These are phyloP conservation scores for Cochlearius cochlearius DNA, from an alignment of 2,113 vertebrate species.

Conservation along the genomic window DNA sequence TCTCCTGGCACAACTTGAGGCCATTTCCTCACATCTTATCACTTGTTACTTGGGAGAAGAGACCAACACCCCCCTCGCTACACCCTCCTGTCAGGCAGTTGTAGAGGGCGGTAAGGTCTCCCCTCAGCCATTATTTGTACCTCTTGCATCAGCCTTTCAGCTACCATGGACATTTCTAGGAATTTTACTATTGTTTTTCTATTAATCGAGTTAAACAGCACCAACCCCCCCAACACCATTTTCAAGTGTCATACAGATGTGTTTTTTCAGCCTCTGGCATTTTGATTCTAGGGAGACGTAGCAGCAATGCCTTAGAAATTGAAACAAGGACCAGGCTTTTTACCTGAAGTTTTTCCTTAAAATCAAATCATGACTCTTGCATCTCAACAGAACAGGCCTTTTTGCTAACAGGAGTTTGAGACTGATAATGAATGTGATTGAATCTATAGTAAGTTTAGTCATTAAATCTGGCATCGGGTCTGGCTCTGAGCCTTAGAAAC, in stretches of 20 bases:
- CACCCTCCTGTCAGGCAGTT: no score
- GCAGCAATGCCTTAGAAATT: background rate
- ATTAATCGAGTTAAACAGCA: background rate
- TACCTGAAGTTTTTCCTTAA: background rate
- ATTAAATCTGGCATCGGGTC: background rate
- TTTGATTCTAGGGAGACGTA: background rate
- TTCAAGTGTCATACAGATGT: background rate
- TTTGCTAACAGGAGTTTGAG: constrained; percentile 18
- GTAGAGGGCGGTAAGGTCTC: no score
- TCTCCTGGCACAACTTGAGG: no score
- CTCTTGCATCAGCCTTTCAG: background rate
- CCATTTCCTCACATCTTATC: no score
- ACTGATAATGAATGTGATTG: background rate
- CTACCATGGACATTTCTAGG: background rate
- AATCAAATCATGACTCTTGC: background rate
- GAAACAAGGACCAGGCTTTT: background rate
- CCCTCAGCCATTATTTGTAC: no score
- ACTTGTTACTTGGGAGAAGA: no score
- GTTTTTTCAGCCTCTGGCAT: background rate
- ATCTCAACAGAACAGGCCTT: constrained; percentile 9
- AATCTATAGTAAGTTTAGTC: background rate
- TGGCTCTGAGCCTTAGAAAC: constrained; percentile 1
- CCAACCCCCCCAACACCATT: background rate
- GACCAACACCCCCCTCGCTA: no score
- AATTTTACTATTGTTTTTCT: background rate